Conservation (phyloP, 2,113 vertebrate genomes). For the Excalfactoria chinensis region DNA sequence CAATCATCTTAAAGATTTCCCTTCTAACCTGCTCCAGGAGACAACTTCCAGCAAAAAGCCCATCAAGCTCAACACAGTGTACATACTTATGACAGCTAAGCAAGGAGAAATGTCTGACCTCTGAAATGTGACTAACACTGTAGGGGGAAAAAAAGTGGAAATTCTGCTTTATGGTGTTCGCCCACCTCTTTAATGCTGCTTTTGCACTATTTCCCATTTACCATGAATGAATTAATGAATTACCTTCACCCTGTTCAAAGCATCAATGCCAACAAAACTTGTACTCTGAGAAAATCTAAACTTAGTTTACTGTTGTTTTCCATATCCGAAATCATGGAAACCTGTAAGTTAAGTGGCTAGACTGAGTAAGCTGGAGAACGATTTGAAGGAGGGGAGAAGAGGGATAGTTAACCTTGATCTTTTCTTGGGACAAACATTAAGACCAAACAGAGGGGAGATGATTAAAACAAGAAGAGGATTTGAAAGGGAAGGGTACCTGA, state of each 20-base stretch:
- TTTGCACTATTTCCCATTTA: not conserved
- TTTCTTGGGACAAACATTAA: not conserved
- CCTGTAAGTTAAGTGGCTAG: not conserved
- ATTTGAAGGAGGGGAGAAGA: not conserved
- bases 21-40: not conserved
- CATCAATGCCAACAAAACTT: not conserved
- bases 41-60: not conserved
- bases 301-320: not conserved
- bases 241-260: not conserved
- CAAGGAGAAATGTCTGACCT: not conserved
- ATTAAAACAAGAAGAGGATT: not conserved
- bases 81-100: not conserved
- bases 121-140: not conserved
- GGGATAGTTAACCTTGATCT: not conserved
- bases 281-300: not conserved
- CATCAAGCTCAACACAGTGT: not conserved
- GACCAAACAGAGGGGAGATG: not conserved
- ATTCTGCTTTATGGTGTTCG: accelerated
- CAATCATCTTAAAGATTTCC: not conserved
- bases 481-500: not conserved
- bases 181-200: not conserved
- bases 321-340: not conserved
- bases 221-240: accelerated
- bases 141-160: not conserved
- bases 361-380: not conserved